Conservation (phyloP, 2,113 vertebrate genomes). For the Aphyosemion australe region DNA sequence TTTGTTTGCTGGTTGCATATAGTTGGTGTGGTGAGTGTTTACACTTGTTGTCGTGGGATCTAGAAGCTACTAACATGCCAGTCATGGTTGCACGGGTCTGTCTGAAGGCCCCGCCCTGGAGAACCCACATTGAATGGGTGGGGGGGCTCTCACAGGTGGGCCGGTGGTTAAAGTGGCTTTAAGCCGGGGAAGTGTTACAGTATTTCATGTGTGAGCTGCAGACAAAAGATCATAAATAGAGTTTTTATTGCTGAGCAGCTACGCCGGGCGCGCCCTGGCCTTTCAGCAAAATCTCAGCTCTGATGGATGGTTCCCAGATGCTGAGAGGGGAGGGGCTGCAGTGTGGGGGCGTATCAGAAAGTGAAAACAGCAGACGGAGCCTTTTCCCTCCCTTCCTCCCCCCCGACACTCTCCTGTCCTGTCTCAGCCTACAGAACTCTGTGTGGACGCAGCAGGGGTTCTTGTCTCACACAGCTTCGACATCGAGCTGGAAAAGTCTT, state of each 20-base stretch:
- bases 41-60: too few relatives aligned
- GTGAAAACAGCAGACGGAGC: neutral
- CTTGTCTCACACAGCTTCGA: constrained; percentile 26
- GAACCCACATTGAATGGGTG: constrained; percentile 35
- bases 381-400: too few relatives aligned
- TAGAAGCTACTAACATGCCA: too few relatives aligned
- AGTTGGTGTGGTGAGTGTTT: too few relatives aligned
- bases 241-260: constrained; percentile 65
- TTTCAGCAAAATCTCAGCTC: constrained; percentile 52
- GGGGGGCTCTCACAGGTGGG: constrained; percentile 33
- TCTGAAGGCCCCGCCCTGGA: constrained; percentile 25
- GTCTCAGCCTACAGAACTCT: constrained; percentile 25
- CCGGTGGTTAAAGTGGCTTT: constrained; percentile 51
- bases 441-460: constrained; percentile 16
- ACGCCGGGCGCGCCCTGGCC: constrained; percentile 35
- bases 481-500: constrained; percentile 11
- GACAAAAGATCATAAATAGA: constrained; percentile 65
- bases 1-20: too few relatives aligned
- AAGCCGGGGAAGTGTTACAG: constrained; percentile 37
- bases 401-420: constrained; percentile 38
- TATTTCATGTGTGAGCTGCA: constrained; percentile 59
- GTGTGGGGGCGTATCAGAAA: constrained; percentile 17
- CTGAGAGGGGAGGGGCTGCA: constrained; percentile 13
- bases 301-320: constrained; percentile 43
- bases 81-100: constrained; percentile 10